Evolutionary conservation across 1,140 invertebrate genomes (phyloP).

Genomic region (Hydropsyche tenuis): DNA sequence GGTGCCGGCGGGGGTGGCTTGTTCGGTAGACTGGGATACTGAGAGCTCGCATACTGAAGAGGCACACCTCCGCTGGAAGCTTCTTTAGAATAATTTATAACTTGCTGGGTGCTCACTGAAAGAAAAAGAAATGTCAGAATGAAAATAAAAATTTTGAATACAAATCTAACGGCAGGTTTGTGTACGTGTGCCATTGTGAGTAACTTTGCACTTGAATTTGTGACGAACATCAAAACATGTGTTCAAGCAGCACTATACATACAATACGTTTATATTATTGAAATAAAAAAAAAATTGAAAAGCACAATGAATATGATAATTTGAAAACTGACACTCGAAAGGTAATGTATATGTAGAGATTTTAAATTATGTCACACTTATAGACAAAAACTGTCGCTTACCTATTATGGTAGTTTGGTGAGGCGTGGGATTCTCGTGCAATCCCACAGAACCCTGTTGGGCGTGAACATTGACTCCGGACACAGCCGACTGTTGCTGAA

Average conservation of each 20-base stretch:
- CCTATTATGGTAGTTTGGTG: conserved; percentile 47
- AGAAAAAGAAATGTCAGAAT: neutral
- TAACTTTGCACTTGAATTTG: neutral
- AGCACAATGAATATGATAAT: no score
- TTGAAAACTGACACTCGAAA: neutral
- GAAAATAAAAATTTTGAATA: conserved; percentile 1
- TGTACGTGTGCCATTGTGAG: neutral
- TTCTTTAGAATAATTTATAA: conserved; percentile 48
- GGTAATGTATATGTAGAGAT: neutral
- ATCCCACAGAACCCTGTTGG: conserved; percentile 32
- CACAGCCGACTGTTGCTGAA: conserved; percentile 37
- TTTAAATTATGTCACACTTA: neutral
- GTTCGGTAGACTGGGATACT: conserved; percentile 37
- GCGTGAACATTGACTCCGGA: conserved; percentile 35
- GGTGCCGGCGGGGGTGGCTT: conserved; percentile 36
- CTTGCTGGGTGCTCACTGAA: conserved; percentile 48
- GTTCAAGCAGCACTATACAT: no score
- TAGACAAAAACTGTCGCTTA: conserved; percentile 25
- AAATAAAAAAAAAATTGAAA: no score
- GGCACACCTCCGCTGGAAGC: conserved; percentile 15
- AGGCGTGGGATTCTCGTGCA: conserved; percentile 37
- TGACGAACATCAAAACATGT: neutral
- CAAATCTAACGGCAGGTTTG: neutral
- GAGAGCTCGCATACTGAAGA: conserved; percentile 25
- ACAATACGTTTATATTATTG: no score